A percentile compares a stretch with the other conserved stretches of the same genome.
Conservation (phyloP, 2,888 invertebrate species). For the Lingula anatina region DNA sequence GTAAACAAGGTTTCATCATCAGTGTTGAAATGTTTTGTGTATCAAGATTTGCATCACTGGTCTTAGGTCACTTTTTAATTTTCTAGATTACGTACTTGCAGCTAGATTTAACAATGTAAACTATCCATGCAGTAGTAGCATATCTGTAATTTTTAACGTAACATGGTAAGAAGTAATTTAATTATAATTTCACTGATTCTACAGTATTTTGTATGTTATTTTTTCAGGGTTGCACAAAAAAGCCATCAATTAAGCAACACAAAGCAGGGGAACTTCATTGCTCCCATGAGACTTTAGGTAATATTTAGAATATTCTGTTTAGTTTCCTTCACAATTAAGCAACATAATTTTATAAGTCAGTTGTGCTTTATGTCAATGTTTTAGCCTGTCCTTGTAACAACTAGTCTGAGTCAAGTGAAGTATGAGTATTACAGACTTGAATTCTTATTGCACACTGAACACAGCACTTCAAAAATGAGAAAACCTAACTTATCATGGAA, state of each 20-base stretch:
- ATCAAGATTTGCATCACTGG: background rate
- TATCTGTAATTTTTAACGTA: no score
- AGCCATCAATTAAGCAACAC: slow-evolving; percentile 27
- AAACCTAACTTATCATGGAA: no score
- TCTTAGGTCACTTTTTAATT: background rate
- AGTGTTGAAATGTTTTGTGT: background rate
- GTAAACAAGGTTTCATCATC: no score
- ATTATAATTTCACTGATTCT: no score
- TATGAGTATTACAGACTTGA: no score
- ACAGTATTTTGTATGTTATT: slow-evolving; percentile 2
- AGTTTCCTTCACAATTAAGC: background rate
- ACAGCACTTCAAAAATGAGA: no score
- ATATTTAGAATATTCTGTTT: background rate
- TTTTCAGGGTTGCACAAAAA: slow-evolving; percentile 26
- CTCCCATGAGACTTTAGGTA: slow-evolving; percentile 33
- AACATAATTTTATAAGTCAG: no score
- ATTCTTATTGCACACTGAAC: no score
- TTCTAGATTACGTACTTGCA: background rate
- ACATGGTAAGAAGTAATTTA: no score
- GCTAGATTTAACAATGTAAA: background rate
- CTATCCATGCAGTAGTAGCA: no score
- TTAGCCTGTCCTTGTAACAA: no score
- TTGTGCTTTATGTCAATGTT: background rate
- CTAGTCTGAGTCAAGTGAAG: no score
- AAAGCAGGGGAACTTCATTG: slow-evolving; percentile 19